Evolutionary conservation across 2,888 invertebrate species (phyloP).

Genomic region (Ophion obscuratus): DNA sequence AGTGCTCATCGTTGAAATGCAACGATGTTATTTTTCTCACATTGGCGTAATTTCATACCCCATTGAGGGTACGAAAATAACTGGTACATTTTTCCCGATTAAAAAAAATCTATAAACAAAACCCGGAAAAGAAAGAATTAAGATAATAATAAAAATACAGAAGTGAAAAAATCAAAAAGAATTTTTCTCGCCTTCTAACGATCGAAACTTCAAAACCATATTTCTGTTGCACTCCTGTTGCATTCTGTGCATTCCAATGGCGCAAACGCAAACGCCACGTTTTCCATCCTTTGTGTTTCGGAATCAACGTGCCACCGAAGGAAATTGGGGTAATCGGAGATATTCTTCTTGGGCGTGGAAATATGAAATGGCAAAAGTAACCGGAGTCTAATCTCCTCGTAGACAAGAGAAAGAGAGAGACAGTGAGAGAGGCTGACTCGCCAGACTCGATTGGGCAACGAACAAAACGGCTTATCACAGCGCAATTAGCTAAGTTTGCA

Average conservation of each 20-base stretch:
- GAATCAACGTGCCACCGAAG: slow-evolving; percentile 8
- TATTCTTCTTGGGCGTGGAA: slow-evolving; percentile 12
- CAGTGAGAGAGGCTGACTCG: background rate
- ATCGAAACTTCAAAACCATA: slow-evolving; percentile 9
- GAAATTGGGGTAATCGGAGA: slow-evolving; percentile 39
- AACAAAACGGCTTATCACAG: slow-evolving; percentile 14
- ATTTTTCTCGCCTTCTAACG: background rate
- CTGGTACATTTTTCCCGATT: too few species aligned
- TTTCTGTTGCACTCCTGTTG: too few species aligned
- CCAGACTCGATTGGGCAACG: slow-evolving; percentile 44
- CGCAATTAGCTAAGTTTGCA: slow-evolving; percentile 72
- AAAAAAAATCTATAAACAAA: too few species aligned
- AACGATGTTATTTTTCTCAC: too few species aligned
- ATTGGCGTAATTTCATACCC: too few species aligned
- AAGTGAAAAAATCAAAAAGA: background rate
- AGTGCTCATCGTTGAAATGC: too few species aligned
- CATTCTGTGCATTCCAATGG: too few species aligned
- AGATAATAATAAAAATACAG: too few species aligned
- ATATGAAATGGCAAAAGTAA: slow-evolving; percentile 57
- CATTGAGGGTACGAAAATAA: too few species aligned
- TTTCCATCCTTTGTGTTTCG: background rate
- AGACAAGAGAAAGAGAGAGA: slow-evolving; percentile 10
- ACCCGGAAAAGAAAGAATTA: too few species aligned
- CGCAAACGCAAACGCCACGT: too few species aligned
- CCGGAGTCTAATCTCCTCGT: slow-evolving; percentile 49